These are phyloP conservation scores for Ceyx margarethae DNA, from an alignment of 2,113 vertebrate species.

Conservation along the genomic window DNA sequence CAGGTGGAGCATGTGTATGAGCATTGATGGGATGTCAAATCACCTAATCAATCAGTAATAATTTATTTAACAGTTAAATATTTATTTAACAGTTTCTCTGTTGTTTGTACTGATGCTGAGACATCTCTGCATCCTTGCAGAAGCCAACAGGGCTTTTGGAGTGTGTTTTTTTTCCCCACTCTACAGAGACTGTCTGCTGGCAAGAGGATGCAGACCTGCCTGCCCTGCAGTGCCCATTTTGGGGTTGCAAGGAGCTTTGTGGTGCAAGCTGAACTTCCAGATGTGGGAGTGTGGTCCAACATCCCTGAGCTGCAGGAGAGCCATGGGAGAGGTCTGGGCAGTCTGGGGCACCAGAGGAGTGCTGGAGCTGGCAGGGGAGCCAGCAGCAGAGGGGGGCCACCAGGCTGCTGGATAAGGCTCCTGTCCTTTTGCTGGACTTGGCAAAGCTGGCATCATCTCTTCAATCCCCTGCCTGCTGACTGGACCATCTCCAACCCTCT, in stretches of 20 bases:
- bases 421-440: not conserved
- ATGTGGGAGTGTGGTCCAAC: not conserved
- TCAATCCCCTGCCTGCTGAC: too few species aligned
- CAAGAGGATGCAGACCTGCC: not conserved
- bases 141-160: not conserved
- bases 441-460: not conserved
- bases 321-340: not conserved
- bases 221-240: not conserved
- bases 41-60: too few species aligned
- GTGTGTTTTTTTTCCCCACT: too few species aligned
- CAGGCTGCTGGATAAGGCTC: not conserved
- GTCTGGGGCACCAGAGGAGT: too few species aligned
- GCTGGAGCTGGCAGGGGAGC: not conserved
- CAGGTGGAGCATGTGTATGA: too few species aligned
- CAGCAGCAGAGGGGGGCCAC: not conserved
- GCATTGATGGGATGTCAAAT: too few species aligned
- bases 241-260: not conserved
- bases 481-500: not conserved
- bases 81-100: too few species aligned
- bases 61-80: too few species aligned
- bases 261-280: not conserved
- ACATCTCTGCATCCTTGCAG: not conserved
- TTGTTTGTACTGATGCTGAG: not conserved
- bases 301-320: not conserved
- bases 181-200: fast-evolving